Percentiles rank a stretch among this genome's conserved stretches.
Conservation (phyloP, 2,888 invertebrate species). For the Acrobasis consociella region DNA sequence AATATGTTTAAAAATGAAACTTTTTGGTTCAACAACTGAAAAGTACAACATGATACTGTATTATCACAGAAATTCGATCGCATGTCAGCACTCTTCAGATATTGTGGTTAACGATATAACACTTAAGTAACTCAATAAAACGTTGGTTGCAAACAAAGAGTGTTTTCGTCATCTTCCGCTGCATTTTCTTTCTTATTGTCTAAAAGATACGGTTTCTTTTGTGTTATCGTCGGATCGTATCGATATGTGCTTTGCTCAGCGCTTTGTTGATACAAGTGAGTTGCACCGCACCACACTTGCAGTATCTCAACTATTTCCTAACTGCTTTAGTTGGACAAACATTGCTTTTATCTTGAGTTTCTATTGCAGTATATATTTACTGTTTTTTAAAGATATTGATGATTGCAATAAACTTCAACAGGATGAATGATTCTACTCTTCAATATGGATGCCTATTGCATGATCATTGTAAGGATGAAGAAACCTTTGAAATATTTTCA, state of each 20-base stretch:
- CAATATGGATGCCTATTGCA: no score
- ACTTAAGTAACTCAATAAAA: conserved; percentile 15
- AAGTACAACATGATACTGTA: neutral
- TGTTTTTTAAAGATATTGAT: neutral
- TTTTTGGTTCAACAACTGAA: neutral
- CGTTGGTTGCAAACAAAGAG: conserved; percentile 5
- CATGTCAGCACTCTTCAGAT: neutral
- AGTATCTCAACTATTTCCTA: conserved; percentile 16
- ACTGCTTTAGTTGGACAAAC: conserved; percentile 19
- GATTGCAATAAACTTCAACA: no score
- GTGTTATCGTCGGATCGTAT: neutral
- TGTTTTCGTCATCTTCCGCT: neutral
- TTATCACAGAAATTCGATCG: neutral
- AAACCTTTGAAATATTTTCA: no score
- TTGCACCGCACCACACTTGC: conserved; percentile 14
- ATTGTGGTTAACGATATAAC: conserved; percentile 11
- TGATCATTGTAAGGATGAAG: no score
- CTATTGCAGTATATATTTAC: neutral
- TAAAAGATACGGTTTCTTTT: neutral
- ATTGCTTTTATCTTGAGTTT: neutral
- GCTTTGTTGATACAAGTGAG: conserved; percentile 17
- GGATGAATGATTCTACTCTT: no score
- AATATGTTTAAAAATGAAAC: neutral
- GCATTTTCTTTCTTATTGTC: neutral
- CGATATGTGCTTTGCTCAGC: conserved; percentile 14